phyloP scores from a whole-genome alignment of 2,888 invertebrate genomes.

The Hypena proboscidalis region DNA sequence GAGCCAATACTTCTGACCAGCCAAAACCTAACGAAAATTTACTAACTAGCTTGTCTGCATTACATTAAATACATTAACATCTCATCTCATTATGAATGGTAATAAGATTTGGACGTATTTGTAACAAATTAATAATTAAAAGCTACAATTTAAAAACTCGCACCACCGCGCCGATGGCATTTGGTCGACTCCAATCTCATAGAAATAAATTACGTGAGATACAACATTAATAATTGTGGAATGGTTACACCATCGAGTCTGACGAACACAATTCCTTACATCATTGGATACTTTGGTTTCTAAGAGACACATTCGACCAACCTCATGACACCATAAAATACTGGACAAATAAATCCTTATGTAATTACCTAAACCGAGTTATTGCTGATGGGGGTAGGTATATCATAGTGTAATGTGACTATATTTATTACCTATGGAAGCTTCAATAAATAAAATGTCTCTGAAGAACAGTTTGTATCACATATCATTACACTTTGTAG shows the following conservation, averaged over 20 bases:
- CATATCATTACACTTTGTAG: conserved; percentile 84
- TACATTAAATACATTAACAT: conserved; percentile 48
- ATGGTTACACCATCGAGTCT: conserved; percentile 55
- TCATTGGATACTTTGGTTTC: conserved; percentile 67
- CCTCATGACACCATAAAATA: conserved; percentile 54
- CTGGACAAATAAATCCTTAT: conserved; percentile 67
- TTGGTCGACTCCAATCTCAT: conserved; percentile 62
- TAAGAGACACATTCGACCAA: conserved; percentile 67
- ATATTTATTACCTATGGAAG: conserved; percentile 79
- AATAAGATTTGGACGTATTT: conserved; percentile 60
- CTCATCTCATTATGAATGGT: conserved; percentile 50
- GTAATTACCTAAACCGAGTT: conserved; percentile 72
- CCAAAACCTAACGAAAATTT: conserved; percentile 55
- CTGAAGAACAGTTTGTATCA: conserved; percentile 84
- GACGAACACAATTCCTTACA: conserved; percentile 53
- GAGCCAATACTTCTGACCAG: conserved; percentile 37
- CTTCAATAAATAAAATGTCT: conserved; percentile 84
- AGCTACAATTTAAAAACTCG: conserved; percentile 52
- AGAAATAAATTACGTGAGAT: conserved; percentile 52
- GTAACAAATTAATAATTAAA: conserved; percentile 51
- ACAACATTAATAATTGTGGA: conserved; percentile 48
- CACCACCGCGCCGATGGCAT: conserved; percentile 51
- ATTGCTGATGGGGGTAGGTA: conserved; percentile 73
- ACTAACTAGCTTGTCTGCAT: conserved; percentile 66
- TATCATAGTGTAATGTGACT: conserved; percentile 69